Conservation (phyloP, 1,140 invertebrate genomes). For the Megalonaias nervosa region DNA sequence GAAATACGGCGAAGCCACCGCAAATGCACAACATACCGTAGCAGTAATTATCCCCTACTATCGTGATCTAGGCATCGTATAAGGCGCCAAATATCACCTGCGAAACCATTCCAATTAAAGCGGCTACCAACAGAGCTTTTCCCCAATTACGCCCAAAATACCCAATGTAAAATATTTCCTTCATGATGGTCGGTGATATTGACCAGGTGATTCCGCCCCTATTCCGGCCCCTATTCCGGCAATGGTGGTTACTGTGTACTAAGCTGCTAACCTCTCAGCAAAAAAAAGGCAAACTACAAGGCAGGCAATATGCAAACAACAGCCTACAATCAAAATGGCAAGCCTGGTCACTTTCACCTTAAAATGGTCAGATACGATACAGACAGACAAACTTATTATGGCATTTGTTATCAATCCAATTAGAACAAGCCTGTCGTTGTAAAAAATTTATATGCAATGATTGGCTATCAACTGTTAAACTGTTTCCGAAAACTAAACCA, state of each 20-base stretch:
- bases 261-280: neutral
- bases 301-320: constrained; percentile 5
- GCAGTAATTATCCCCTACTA: neutral
- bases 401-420: constrained; percentile 36
- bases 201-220: constrained; percentile 27
- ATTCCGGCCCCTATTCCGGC: constrained; percentile 22
- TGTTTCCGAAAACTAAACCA: constrained; percentile 35
- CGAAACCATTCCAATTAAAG: constrained; percentile 18
- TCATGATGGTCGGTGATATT: constrained; percentile 27
- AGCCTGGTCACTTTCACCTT: constrained; percentile 40
- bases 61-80: constrained; percentile 11
- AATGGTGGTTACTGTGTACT: constrained; percentile 23
- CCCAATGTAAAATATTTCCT: constrained; percentile 29
- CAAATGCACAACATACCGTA: constrained; percentile 29
- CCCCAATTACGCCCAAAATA: constrained; percentile 38
- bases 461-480: constrained; percentile 32
- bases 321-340: constrained; percentile 32
- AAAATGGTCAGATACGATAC: constrained; percentile 37
- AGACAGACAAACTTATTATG: constrained; percentile 25
- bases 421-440: constrained; percentile 24
- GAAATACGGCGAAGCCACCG: constrained; percentile 15
- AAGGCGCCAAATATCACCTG: constrained; percentile 26
- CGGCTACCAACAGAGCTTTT: constrained; percentile 6
- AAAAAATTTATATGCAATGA: constrained; percentile 31
- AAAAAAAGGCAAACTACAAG: constrained; percentile 27